Evolutionary conservation across 2,113 vertebrate species (phyloP).

Genomic region (Chloroceryle aenea): DNA sequence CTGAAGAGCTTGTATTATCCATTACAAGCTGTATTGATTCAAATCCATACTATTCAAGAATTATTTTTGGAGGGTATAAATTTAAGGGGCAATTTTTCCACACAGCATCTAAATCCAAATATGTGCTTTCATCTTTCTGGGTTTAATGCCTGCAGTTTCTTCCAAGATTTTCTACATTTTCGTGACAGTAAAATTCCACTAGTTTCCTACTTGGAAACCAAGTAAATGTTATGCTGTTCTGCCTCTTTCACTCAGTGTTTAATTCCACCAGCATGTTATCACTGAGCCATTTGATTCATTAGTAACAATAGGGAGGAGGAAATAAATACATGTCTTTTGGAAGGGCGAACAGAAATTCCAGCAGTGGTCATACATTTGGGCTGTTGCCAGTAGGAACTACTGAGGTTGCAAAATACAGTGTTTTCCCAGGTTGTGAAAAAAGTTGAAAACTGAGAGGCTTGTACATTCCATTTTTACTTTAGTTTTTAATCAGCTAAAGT

Average conservation of each 20-base stretch:
- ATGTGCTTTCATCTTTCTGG: background rate
- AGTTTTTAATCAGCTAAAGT: background rate
- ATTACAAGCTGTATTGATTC: background rate
- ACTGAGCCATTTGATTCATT: background rate
- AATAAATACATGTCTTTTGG: constrained; percentile 15
- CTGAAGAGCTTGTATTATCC: background rate
- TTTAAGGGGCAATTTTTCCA: background rate
- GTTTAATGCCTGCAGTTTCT: background rate
- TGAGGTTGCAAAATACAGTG: constrained; percentile 40
- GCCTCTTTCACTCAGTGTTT: background rate
- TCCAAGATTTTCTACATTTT: constrained; percentile 1
- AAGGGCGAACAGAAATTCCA: constrained; percentile 43
- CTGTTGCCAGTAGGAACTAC: constrained; percentile 34
- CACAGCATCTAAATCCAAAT: background rate
- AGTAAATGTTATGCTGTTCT: constrained; percentile 15
- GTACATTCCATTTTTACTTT: background rate
- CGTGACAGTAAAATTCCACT: background rate
- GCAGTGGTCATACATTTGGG: constrained; percentile 1
- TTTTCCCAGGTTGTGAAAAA: background rate
- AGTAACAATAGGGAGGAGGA: background rate
- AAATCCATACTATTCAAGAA: background rate
- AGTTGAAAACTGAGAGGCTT: background rate
- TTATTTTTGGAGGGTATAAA: accelerated
- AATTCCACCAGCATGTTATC: constrained; percentile 37
- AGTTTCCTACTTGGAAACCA: constrained; percentile 12